A percentile compares a stretch with the other conserved stretches of the same genome.
Conservation (phyloP, 2,888 invertebrate species). For the Crematogaster levior region DNA sequence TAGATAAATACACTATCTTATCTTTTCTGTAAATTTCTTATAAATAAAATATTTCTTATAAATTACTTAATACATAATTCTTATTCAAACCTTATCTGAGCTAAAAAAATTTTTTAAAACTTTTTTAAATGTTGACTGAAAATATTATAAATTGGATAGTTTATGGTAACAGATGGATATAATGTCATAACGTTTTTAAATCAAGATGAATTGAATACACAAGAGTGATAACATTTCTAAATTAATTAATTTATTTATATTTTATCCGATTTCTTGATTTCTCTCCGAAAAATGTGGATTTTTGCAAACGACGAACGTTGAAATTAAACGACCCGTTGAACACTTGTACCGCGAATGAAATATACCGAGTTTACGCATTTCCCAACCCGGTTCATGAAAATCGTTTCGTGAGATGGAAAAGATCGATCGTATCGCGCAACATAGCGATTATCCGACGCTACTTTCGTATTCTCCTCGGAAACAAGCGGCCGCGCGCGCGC, state of each 20-base stretch:
- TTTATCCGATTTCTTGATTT: constrained; percentile 12
- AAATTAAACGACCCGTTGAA: constrained; percentile 46
- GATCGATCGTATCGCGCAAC: constrained; percentile 50
- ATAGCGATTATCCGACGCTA: constrained; percentile 50
- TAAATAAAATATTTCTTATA: neutral
- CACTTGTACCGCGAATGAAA: constrained; percentile 44
- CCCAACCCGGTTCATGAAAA: constrained; percentile 32
- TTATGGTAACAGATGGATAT: neutral
- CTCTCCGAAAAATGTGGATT: constrained; percentile 35
- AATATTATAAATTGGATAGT: constrained; percentile 4
- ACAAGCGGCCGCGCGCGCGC: constrained; percentile 38
- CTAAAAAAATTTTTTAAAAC: neutral
- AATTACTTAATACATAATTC: neutral
- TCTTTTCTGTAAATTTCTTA: neutral
- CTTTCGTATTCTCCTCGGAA: constrained; percentile 54
- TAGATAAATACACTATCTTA: neutral
- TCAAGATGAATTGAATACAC: neutral
- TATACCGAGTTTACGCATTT: constrained; percentile 47
- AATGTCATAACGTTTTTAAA: neutral
- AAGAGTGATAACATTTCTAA: neutral
- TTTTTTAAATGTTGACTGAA: neutral
- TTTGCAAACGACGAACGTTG: constrained; percentile 11
- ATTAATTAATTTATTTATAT: neutral
- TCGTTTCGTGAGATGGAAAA: constrained; percentile 52
- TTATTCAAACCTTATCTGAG: neutral